Evolutionary conservation across 1,140 invertebrate species (phyloP).

Genomic region (Fopius arisanus): DNA sequence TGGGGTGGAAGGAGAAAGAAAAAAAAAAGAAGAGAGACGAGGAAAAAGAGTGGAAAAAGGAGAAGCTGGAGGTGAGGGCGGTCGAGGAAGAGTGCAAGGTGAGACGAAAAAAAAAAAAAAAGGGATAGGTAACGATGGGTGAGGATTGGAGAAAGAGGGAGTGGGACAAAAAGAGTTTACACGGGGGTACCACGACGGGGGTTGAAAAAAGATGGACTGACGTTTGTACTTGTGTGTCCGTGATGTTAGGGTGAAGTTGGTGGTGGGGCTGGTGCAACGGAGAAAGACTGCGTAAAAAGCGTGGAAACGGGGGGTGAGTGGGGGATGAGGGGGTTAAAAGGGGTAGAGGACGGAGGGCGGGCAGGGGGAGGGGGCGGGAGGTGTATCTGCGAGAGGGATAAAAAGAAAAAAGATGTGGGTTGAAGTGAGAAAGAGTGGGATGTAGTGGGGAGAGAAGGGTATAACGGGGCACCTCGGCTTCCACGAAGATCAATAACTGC

Average conservation of each 20-base stretch:
- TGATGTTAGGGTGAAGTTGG: not conserved
- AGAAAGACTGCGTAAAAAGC: not conserved
- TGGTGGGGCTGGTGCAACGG: not conserved
- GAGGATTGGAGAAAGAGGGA: not conserved
- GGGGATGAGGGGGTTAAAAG: not conserved
- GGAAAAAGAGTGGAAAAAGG: not conserved
- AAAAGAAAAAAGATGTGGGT: conserved; percentile 31
- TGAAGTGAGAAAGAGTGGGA: conserved; percentile 22
- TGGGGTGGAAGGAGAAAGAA: not conserved
- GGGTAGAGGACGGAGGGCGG: not conserved
- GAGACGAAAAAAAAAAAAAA: conserved; percentile 7
- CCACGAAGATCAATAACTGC: conserved; percentile 65
- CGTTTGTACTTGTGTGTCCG: not conserved
- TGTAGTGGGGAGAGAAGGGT: conserved; percentile 22
- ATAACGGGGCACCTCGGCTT: conserved; percentile 45
- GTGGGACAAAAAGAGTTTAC: not conserved
- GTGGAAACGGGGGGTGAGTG: no score
- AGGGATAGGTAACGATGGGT: not conserved
- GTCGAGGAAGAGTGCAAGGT: conserved; percentile 12
- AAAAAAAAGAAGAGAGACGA: not conserved
- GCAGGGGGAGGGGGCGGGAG: conserved; percentile 27
- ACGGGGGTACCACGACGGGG: not conserved
- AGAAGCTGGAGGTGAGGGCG: not conserved
- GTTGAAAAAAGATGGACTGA: not conserved
- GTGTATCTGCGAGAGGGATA: conserved; percentile 33